Percentiles rank a stretch among this genome's conserved stretches.
phyloP scores from a whole-genome alignment of 2,888 invertebrate species.

The Galeopsomyia nigrocyanea region DNA sequence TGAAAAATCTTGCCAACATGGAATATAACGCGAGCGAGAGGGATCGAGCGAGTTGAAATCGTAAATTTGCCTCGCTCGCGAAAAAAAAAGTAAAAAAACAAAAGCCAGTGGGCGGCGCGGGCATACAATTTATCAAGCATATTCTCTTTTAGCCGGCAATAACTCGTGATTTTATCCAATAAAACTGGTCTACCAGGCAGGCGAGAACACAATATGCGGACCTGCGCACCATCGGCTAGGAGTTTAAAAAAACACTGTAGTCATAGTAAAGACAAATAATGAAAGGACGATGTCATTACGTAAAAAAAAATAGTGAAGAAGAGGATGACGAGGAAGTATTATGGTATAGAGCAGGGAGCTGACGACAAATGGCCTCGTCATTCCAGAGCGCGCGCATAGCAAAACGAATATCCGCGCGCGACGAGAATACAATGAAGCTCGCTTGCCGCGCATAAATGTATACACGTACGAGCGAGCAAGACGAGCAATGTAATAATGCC shows the following conservation, averaged over 20 bases:
- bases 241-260: constrained; percentile 21
- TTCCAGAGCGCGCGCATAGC: not conserved
- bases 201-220: too few species aligned
- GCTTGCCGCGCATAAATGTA: not conserved
- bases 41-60: too few species aligned
- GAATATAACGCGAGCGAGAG: too few species aligned
- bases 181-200: constrained; percentile 1
- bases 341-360: too few species aligned
- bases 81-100: too few species aligned
- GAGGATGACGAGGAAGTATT: not conserved
- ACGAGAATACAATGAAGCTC: constrained; percentile 21
- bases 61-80: too few species aligned
- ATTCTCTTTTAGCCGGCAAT: constrained; percentile 18
- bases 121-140: constrained; percentile 16
- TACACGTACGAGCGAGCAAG: not conserved
- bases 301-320: not conserved
- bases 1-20: too few species aligned
- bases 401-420: constrained; percentile 17
- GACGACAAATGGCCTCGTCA: constrained; percentile 24
- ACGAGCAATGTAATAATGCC: constrained; percentile 12
- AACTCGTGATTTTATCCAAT: constrained; percentile 20
- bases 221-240: not conserved
- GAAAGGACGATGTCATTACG: constrained; percentile 15
- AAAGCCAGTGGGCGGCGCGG: not conserved
- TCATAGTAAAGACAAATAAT: constrained; percentile 13